A percentile compares a stretch with the other conserved stretches of the same genome.
These are phyloP conservation scores for Xylocampa areola DNA, from an alignment of 2,888 invertebrate genomes.

Conservation along the genomic window DNA sequence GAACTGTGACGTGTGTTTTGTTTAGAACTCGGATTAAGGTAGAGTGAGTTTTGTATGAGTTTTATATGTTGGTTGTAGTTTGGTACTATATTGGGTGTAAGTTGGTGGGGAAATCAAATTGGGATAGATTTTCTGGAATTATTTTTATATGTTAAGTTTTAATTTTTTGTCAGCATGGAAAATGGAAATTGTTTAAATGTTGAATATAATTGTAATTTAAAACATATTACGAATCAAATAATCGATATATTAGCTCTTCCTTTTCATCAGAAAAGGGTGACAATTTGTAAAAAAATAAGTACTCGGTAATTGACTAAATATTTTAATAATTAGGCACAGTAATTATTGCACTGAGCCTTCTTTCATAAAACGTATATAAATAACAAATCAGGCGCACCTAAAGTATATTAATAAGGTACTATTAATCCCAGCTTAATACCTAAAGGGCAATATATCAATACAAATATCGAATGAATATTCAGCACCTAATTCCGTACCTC, in stretches of 20 bases:
- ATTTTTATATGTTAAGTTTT: too few relatives aligned
- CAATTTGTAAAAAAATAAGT: too few relatives aligned
- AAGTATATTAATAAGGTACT: slow-evolving; percentile 15
- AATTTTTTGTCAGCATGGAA: too few relatives aligned
- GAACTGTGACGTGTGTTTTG: slow-evolving; percentile 64
- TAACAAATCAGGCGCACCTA: neutral
- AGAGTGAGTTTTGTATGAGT: slow-evolving; percentile 53
- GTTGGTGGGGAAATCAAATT: neutral
- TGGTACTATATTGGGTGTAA: slow-evolving; percentile 9
- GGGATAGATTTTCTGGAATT: neutral
- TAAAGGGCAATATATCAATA: slow-evolving; percentile 30
- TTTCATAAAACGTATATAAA: neutral
- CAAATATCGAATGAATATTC: slow-evolving; percentile 52
- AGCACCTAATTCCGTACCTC: slow-evolving; percentile 31
- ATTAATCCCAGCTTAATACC: slow-evolving; percentile 31
- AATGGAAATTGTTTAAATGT: too few relatives aligned
- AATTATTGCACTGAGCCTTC: too few relatives aligned
- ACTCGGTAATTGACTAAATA: neutral
- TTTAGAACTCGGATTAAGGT: slow-evolving; percentile 63
- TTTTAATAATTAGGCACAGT: too few relatives aligned
- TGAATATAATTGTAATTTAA: too few relatives aligned
- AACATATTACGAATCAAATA: too few relatives aligned
- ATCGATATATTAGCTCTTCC: too few relatives aligned
- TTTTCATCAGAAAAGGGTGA: too few relatives aligned
- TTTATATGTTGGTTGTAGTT: too few relatives aligned